A percentile compares a stretch with the other conserved stretches of the same genome.
phyloP scores from a whole-genome alignment of 2,888 invertebrate genomes.

The Cheiracanthium punctorium region DNA sequence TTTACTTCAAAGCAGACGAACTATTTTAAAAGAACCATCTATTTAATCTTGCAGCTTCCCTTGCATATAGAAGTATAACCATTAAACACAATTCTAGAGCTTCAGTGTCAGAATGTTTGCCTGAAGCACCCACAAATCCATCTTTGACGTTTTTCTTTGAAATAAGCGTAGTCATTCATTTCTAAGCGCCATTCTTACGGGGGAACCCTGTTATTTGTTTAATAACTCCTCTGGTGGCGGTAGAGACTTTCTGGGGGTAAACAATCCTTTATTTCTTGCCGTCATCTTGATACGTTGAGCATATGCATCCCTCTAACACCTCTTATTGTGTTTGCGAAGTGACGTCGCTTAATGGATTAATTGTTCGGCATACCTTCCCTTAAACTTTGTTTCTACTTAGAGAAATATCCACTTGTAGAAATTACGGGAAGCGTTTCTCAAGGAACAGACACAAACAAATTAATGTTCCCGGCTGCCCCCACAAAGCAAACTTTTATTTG shows the following conservation, averaged over 20 bases:
- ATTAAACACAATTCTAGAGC: not conserved
- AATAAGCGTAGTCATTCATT: not conserved
- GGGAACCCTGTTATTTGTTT: not conserved
- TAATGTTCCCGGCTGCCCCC: constrained; percentile 62
- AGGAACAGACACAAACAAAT: constrained; percentile 66
- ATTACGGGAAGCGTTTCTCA: constrained; percentile 43
- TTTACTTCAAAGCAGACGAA: too few species aligned
- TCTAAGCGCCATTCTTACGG: not conserved
- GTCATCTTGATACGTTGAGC: constrained; percentile 53
- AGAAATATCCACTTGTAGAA: constrained; percentile 56
- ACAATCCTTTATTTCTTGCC: constrained; percentile 32
- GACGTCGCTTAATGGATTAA: constrained; percentile 60
- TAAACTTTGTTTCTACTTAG: constrained; percentile 56
- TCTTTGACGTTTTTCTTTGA: not conserved
- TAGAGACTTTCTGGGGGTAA: not conserved
- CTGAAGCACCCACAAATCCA: not conserved
- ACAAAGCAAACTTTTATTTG: constrained; percentile 63
- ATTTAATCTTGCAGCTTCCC: too few species aligned
- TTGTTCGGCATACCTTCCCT: constrained; percentile 65
- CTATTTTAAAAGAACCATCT: too few species aligned
- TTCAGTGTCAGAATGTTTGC: not conserved
- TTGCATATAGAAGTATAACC: not conserved
- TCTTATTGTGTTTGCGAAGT: constrained; percentile 42
- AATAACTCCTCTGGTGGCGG: not conserved
- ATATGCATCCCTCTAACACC: constrained; percentile 28